Evolutionary conservation across 1,140 invertebrate genomes (phyloP).

Genomic region (Solen grandis): DNA sequence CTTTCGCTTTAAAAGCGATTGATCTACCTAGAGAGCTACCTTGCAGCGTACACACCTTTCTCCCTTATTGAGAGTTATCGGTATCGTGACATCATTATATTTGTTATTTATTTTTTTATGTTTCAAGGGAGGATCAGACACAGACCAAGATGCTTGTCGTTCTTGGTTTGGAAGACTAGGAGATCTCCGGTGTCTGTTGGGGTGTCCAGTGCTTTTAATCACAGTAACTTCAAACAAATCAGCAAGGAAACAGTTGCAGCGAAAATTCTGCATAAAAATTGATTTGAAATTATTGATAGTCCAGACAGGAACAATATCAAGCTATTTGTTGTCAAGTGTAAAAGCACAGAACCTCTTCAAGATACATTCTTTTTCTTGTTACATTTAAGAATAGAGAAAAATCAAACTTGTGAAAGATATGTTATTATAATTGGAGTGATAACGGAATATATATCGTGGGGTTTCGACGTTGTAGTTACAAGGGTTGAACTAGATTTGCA

Average conservation of each 20-base stretch:
- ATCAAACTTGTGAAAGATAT: not conserved
- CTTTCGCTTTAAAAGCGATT: too few species aligned
- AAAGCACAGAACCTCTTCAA: not conserved
- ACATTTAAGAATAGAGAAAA: not conserved
- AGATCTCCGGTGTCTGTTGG: not conserved
- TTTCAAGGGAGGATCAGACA: too few species aligned
- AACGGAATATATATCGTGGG: too few species aligned
- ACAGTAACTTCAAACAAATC: not conserved
- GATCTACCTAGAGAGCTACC: too few species aligned
- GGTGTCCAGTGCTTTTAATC: not conserved
- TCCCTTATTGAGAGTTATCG: too few species aligned
- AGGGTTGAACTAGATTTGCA: too few species aligned
- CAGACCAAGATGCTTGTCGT: not conserved
- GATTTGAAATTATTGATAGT: not conserved
- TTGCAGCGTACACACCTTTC: too few species aligned
- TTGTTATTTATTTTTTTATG: too few species aligned
- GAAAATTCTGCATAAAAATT: not conserved
- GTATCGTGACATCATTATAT: too few species aligned
- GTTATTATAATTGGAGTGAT: too few species aligned
- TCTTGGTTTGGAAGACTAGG: slow-evolving; percentile 2
- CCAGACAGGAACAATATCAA: too few species aligned
- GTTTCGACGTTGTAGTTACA: too few species aligned
- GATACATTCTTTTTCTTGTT: not conserved
- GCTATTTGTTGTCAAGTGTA: not conserved
- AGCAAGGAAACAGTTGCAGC: not conserved